phyloP scores from a whole-genome alignment of 1,140 invertebrate genomes.

The Brachionus paranguensis region DNA sequence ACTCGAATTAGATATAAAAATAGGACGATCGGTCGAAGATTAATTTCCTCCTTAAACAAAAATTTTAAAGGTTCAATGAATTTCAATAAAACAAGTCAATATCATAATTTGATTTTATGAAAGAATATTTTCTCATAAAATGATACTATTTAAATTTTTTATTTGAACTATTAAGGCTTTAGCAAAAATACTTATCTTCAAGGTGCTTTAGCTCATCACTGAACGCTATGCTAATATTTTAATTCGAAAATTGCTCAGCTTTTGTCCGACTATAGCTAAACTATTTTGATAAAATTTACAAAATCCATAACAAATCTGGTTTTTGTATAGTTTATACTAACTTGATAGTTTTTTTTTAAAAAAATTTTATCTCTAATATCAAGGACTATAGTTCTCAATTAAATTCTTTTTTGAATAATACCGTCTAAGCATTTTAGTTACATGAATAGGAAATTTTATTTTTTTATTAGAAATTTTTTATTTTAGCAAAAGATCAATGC shows the following conservation, averaged over 20 bases:
- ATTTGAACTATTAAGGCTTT: neutral
- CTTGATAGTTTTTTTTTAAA: neutral
- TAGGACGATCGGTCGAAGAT: neutral
- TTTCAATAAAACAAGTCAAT: neutral
- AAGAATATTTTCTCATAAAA: neutral
- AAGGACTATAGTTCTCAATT: neutral
- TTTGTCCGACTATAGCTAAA: neutral
- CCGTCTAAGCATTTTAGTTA: neutral
- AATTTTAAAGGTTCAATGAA: neutral
- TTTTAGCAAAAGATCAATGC: no score
- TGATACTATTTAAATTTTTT: neutral
- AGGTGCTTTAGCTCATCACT: neutral
- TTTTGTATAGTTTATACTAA: neutral
- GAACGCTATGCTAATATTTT: neutral
- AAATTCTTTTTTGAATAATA: neutral
- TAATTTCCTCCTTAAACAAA: neutral
- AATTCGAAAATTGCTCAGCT: neutral
- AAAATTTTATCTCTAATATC: neutral
- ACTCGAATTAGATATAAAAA: neutral
- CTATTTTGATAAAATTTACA: neutral
- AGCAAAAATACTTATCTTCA: neutral
- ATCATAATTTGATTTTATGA: neutral
- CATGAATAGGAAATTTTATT: neutral
- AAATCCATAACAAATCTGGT: neutral
- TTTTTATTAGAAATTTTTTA: no score